A percentile compares a stretch with the other conserved stretches of the same genome.
Evolutionary conservation across 2,797 vertebrate genomes (phyloP).

Genomic region (Sternotherus odoratus): DNA sequence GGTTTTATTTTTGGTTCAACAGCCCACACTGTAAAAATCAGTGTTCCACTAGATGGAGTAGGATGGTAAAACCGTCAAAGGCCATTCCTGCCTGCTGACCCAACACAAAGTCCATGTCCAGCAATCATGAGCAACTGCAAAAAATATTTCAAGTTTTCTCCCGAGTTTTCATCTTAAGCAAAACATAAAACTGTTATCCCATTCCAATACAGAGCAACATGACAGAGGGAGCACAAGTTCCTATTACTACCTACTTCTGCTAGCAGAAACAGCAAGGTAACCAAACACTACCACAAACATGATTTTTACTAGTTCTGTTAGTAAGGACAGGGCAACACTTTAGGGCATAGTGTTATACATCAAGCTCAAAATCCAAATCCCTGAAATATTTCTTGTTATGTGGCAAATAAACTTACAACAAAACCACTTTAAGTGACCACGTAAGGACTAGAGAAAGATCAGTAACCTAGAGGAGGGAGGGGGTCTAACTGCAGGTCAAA

Average conservation of each 20-base stretch:
- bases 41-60: slow-evolving; percentile 71
- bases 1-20: slow-evolving; percentile 35
- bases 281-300: background rate
- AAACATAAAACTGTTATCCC: background rate
- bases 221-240: background rate
- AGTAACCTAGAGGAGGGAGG: slow-evolving; percentile 42
- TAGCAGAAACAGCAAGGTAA: background rate
- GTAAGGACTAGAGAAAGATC: background rate
- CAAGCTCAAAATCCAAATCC: background rate
- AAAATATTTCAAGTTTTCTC: slow-evolving; percentile 26
- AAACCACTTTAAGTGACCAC: slow-evolving; percentile 3
- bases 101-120: slow-evolving; percentile 8
- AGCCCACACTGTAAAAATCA: background rate
- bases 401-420: slow-evolving; percentile 13
- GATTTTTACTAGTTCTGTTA: background rate
- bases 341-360: background rate
- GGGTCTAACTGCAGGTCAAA: slow-evolving; percentile 42
- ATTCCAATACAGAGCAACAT: background rate
- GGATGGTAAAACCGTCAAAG: slow-evolving; percentile 47
- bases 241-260: background rate
- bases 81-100: slow-evolving; percentile 2
- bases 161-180: background rate
- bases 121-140: background rate
- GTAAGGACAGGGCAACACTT: background rate
- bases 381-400: background rate